phyloP scores from a whole-genome alignment of 1,140 invertebrate genomes.

The Orussus abietinus region DNA sequence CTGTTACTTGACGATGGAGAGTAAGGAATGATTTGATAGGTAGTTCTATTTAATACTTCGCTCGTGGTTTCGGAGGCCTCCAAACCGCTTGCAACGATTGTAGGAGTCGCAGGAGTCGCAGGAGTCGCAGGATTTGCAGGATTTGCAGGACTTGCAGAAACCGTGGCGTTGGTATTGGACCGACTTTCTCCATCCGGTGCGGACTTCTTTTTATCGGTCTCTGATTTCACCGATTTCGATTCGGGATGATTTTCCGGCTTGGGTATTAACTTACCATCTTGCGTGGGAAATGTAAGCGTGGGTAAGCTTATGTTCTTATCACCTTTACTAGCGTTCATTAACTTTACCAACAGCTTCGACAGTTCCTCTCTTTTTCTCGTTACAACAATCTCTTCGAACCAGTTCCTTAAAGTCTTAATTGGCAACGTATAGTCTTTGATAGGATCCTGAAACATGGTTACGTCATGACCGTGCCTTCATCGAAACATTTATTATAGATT shows the following conservation, averaged over 20 bases:
- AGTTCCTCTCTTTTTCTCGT: conserved; percentile 77
- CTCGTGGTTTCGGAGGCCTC: conserved; percentile 14
- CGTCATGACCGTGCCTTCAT: too few species aligned
- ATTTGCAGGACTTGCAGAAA: too few species aligned
- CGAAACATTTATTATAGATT: too few species aligned
- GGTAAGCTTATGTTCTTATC: conserved; percentile 46
- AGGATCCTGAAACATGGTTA: conserved; percentile 65
- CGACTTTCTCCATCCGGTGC: conserved; percentile 11
- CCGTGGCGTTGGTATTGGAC: too few species aligned
- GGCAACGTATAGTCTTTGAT: conserved; percentile 71
- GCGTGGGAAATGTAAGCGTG: conserved; percentile 45
- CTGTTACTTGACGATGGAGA: conserved; percentile 27
- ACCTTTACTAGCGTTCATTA: conserved; percentile 60
- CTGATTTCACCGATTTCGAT: conserved; percentile 26
- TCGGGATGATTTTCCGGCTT: conserved; percentile 30
- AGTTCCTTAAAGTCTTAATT: conserved; percentile 69
- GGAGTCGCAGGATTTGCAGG: too few species aligned
- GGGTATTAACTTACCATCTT: conserved; percentile 44
- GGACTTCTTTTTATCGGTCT: conserved; percentile 33
- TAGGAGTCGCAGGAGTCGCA: too few species aligned
- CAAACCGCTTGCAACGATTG: too few species aligned
- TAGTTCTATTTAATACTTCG: conserved; percentile 15
- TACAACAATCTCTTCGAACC: conserved; percentile 76
- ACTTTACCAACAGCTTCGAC: conserved; percentile 64
- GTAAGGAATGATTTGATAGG: conserved; percentile 33